A percentile compares a stretch with the other conserved stretches of the same genome.
Conservation (phyloP, 2,888 invertebrate species). For the Onthophagus sagittarius region DNA sequence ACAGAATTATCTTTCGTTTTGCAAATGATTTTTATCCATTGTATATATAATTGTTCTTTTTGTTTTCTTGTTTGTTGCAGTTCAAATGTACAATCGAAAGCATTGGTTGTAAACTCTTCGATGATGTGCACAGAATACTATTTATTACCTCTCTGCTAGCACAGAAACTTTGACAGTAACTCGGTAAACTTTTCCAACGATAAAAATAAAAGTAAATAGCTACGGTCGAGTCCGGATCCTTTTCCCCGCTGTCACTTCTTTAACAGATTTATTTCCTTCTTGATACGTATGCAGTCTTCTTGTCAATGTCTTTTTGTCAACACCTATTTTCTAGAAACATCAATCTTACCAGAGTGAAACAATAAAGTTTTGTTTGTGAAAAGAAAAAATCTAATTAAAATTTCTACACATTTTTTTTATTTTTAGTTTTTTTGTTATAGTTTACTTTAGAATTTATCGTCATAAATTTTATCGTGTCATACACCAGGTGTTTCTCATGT, state of each 20-base stretch:
- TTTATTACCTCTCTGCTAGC: background rate
- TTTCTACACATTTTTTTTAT: too few relatives aligned
- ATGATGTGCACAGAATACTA: background rate
- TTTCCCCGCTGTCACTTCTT: background rate
- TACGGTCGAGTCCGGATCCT: background rate
- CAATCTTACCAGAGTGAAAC: background rate
- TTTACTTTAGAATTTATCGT: background rate
- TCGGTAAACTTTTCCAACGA: background rate
- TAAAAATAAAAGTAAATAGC: background rate
- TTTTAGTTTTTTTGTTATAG: background rate
- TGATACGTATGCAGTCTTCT: background rate
- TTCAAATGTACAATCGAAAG: background rate
- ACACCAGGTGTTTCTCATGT: background rate
- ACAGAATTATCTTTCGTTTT: too few relatives aligned
- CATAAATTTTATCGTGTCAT: background rate
- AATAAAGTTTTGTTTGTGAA: background rate
- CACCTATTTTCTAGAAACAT: background rate
- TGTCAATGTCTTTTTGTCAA: background rate
- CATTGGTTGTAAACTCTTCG: background rate
- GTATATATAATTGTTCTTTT: background rate
- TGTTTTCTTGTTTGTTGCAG: background rate
- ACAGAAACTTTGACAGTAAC: background rate
- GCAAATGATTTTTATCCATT: background rate
- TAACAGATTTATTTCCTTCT: background rate
- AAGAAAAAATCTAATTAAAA: background rate